phyloP scores from a whole-genome alignment of 2,888 invertebrate species.

The Ashinkailepas kermadecensis region DNA sequence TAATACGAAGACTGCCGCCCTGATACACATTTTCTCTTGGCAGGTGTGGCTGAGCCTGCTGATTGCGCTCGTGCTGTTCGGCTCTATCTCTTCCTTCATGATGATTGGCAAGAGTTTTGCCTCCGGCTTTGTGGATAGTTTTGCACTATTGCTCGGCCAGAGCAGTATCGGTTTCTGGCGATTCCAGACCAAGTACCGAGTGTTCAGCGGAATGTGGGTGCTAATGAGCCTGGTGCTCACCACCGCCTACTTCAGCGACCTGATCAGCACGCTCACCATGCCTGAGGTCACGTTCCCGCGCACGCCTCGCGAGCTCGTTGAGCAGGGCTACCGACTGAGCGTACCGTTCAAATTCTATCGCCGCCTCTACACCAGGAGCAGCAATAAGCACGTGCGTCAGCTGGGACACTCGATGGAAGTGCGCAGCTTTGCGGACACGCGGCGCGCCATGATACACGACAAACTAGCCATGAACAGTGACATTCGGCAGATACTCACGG shows the following conservation, averaged over 20 bases:
- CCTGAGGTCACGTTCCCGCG: not conserved
- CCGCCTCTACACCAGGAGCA: too few relatives aligned
- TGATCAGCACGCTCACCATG: not conserved
- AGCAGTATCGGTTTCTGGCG: not conserved
- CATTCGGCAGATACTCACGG: not conserved
- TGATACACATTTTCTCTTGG: too few relatives aligned
- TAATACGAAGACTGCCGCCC: not conserved
- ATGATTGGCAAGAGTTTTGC: not conserved
- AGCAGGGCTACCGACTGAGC: not conserved
- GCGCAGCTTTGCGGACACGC: not conserved
- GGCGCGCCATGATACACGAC: not conserved
- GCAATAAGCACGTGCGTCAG: not conserved
- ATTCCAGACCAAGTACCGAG: not conserved
- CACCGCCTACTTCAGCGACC: not conserved
- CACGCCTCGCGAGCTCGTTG: not conserved
- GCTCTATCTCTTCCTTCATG: not conserved
- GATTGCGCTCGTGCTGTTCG: too few relatives aligned
- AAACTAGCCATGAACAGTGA: not conserved
- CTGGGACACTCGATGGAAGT: not conserved
- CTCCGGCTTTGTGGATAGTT: not conserved
- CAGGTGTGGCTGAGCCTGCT: too few relatives aligned
- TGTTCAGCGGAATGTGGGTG: not conserved
- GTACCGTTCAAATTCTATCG: not conserved
- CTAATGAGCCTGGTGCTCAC: not conserved
- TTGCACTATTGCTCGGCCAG: not conserved